Base-by-base conservation (phyloP, 2,888 invertebrate genomes). In the Rhagium mordax region DNA sequence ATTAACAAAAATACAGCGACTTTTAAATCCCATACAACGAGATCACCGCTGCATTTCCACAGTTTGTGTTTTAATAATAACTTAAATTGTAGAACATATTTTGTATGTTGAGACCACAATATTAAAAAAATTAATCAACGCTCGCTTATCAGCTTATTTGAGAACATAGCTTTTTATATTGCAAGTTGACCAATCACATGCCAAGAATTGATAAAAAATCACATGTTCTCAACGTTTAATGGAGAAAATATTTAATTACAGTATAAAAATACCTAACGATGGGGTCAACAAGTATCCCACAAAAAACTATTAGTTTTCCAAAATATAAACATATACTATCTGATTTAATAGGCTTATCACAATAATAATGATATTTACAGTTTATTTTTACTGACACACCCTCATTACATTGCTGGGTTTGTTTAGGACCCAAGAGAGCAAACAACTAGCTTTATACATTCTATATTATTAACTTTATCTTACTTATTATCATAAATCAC, bases 291-390 rank as follows among this genome's bases (percentile, higher is more conserved):
- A 70, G 73, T 75, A 78, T 75, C 79, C 80, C 78, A 75, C 75
- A 76, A 79, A 78, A 81, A 80, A 75, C 75, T 77, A 78, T 78
- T 81, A 77, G 55, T 71, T 24, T 70, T 77, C 75, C 76, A 75
- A 79, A 80, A 78, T 78, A 81, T 78, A 82, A 82, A 84, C 79
- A 81, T 82, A 79, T 79, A 82, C 79, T 83, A 84, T 85, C 84
- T 85, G 84, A 84, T 84, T 85, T 83, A 81, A 81, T 81, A 85
- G 82, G 83, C 86, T 87, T 88, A 88, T 88, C 88, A 88, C 88
- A 88, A 87, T 86, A 85, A 86, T 85, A 85, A 85, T 85, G 83
- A 86, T 88, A 87, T 86, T 84, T 87, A 87, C 85, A 55, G 62
- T 70, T 76, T 70, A 61, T 70, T 65, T 65, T 72, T 71, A 68